Evolutionary conservation across 2,113 vertebrate species (phyloP).

Genomic region (Paraplagusia blochii): DNA sequence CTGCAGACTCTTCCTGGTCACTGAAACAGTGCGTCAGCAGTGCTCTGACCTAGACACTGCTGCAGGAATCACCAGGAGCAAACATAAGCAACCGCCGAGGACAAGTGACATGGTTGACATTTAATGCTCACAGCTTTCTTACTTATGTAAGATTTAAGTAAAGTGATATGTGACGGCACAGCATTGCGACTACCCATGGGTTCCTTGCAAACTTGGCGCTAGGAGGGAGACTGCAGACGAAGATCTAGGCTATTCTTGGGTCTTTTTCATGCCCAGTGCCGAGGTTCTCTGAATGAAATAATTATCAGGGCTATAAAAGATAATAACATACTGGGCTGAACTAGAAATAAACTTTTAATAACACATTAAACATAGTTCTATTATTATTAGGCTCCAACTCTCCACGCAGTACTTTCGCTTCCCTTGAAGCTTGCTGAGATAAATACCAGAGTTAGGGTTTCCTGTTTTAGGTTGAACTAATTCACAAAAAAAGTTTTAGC

Average conservation of each 20-base stretch:
- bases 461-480: background rate
- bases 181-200: background rate
- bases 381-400: too few species aligned
- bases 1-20: background rate
- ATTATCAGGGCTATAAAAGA: slow-evolving; percentile 24
- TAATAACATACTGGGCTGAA: background rate
- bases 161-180: slow-evolving; percentile 7
- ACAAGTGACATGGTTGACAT: slow-evolving; percentile 31
- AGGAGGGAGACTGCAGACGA: background rate
- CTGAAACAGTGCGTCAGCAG: slow-evolving; percentile 18
- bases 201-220: background rate
- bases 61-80: slow-evolving; percentile 12
- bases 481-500: too few species aligned
- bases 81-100: slow-evolving; percentile 31
- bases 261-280: slow-evolving; percentile 3
- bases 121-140: slow-evolving; percentile 9
- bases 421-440: slow-evolving; percentile 3
- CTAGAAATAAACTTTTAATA: slow-evolving; percentile 8
- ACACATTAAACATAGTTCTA: background rate
- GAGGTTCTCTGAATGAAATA: slow-evolving; percentile 12
- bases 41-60: slow-evolving; percentile 12
- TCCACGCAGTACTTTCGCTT: too few species aligned
- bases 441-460: background rate
- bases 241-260: slow-evolving; percentile 5
- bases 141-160: slow-evolving; percentile 30